These are phyloP conservation scores for Aurelia sp. DNA, from an alignment of 30 jellyfish, hydroid and myxozoan species.

Conservation along the genomic window DNA sequence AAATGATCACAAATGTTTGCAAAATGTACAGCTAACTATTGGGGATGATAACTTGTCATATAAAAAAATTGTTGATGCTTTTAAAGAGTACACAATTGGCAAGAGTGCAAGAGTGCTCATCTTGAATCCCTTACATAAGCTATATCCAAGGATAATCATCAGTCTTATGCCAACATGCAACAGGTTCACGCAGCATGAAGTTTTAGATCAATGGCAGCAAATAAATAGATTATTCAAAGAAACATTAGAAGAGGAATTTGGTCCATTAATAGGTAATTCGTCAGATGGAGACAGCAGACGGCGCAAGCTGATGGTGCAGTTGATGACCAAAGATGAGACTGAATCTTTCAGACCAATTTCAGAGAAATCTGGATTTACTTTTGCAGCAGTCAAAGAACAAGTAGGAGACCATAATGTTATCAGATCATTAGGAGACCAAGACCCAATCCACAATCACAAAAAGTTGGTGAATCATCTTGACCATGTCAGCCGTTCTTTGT, in stretches of 20 bases:
- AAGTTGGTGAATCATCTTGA: too few species aligned
- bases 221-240: neutral
- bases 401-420: too few species aligned
- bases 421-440: too few species aligned
- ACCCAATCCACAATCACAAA: too few species aligned
- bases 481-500: too few species aligned
- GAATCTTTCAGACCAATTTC: too few species aligned
- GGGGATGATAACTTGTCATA: neutral
- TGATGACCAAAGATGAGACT: too few species aligned
- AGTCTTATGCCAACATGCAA: constrained; percentile 14
- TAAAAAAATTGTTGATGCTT: neutral
- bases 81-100: neutral
- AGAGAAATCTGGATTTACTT: too few species aligned
- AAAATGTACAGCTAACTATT: neutral
- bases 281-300: constrained; percentile 68
- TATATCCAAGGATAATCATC: too few species aligned
- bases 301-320: constrained; percentile 6
- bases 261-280: constrained; percentile 67
- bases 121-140: neutral
- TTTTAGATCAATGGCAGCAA: neutral
- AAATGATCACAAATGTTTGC: neutral
- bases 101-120: constrained; percentile 1
- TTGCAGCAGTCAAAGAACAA: too few species aligned
- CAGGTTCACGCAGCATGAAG: constrained; percentile 1
- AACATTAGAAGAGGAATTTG: constrained; percentile 29